Base-by-base conservation (phyloP, 2,888 invertebrate species). In the Leistus spinibarbis region DNA sequence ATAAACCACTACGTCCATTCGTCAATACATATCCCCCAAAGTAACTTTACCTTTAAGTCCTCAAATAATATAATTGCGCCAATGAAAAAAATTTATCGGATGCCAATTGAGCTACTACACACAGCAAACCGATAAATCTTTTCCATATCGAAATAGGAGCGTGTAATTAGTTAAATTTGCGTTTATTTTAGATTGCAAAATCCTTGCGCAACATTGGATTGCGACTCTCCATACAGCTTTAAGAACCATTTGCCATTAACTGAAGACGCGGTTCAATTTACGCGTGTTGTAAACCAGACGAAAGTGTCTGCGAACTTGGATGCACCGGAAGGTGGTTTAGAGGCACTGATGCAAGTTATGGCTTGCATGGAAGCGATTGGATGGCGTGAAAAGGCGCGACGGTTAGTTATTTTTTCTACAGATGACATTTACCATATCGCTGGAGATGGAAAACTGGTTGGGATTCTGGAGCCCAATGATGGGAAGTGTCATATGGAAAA, bases 271-370 rank as follows among this genome's bases (percentile, higher is more conserved):
- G 78, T 82, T 1, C 80, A 77, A 54, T 90, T 90, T 79, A 80
- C 85, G 78, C 76, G 79, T 0, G 79, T 83, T 63, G 85, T 91
- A 0, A 79, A 80, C 0, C 76, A 79, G 0, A 83, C 84, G 0
- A 77, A 80, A 0, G 79, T 84, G 54, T 87, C 87, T 1, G 79
- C 77, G 0, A 89, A 89, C 82, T 81, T 89, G 54, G 77, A 77
- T 60, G 24, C 67, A n/a, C 75, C 76, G 64, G 94, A 95, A 84
- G 93, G 94, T 13, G 93, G 93, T 0, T 88, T 95, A 62, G 95
- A 95, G 82, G 95, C 93, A 4, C 87, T 95, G 27, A 91, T 95
- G 85, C 95, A 95, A 85, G 91, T 89, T 0, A 90, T 94, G 76
- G 90, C 89, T 2, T 91, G 91, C 79, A 83, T 87, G 76, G 79